These are phyloP conservation scores for Agonopterix subpropinquella DNA, from an alignment of 2,888 invertebrate genomes.

Conservation along the genomic window DNA sequence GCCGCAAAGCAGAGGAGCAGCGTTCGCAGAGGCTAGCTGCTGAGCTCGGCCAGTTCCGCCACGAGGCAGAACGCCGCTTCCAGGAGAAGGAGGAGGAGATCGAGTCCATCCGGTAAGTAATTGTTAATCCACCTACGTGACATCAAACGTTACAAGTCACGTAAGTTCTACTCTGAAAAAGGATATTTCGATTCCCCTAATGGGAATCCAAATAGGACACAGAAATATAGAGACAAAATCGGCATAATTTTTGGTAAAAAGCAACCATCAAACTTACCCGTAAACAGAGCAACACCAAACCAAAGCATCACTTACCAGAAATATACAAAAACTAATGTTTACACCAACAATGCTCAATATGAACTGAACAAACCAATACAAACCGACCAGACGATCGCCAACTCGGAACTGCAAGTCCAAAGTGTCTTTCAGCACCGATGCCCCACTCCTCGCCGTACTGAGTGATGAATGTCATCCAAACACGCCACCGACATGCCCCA, in stretches of 20 bases:
- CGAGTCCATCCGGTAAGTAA: slow-evolving; percentile 94
- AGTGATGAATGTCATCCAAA: slow-evolving; percentile 48
- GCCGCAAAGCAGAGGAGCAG: slow-evolving; percentile 98
- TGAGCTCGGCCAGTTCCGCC: slow-evolving; percentile 95
- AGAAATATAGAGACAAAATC: no score
- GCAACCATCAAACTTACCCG: no score
- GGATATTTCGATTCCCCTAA: no score
- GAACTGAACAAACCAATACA: slow-evolving; percentile 5
- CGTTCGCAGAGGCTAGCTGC: slow-evolving; percentile 94
- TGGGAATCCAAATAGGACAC: neutral
- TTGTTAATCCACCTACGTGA: neutral
- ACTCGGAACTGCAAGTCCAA: slow-evolving; percentile 43
- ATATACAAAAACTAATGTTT: neutral
- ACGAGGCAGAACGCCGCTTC: slow-evolving; percentile 97
- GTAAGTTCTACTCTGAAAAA: neutral
- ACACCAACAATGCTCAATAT: neutral
- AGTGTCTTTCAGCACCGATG: slow-evolving; percentile 36
- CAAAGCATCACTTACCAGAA: no score
- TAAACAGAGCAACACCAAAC: no score
- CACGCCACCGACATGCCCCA: slow-evolving; percentile 33
- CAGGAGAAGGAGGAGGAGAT: slow-evolving; percentile 99
- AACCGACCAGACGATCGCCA: slow-evolving; percentile 28
- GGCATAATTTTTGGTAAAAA: no score
- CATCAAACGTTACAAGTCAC: neutral
- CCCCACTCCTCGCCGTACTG: slow-evolving; percentile 37